Percentiles rank a stretch among this genome's conserved stretches.
These are phyloP conservation scores for Cotesia glomerata DNA, from an alignment of 1,140 invertebrate species.

Conservation along the genomic window DNA sequence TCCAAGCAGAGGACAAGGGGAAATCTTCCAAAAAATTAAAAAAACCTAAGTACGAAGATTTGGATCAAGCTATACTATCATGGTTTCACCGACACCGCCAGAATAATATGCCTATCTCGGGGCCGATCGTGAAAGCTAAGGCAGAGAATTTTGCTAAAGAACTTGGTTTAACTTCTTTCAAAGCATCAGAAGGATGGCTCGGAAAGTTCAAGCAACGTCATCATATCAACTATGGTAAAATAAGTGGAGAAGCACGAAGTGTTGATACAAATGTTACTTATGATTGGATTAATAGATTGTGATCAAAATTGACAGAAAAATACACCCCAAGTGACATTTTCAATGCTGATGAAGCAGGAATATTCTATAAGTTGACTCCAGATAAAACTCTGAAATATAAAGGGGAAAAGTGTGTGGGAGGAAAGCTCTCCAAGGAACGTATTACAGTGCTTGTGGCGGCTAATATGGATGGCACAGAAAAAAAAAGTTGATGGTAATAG, in stretches of 20 bases:
- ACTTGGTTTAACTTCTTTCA: conserved; percentile 28
- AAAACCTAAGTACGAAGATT: conserved; percentile 31
- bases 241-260: too few relatives aligned
- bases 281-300: too few relatives aligned
- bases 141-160: conserved; percentile 27
- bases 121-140: conserved; percentile 35
- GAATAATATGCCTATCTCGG: conserved; percentile 24
- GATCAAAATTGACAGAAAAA: too few relatives aligned
- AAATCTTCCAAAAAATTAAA: conserved; percentile 23
- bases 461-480: conserved; percentile 1
- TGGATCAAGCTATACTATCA: conserved; percentile 33
- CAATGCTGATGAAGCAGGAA: too few relatives aligned
- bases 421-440: neutral
- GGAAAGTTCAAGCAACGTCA: too few relatives aligned
- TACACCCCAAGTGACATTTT: too few relatives aligned
- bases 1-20: neutral
- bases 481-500: conserved; percentile 2
- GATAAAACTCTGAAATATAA: too few relatives aligned
- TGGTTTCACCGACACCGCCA: conserved; percentile 29
- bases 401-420: neutral
- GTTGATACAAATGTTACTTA: too few relatives aligned
- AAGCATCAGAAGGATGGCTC: conserved; percentile 16
- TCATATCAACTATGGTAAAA: too few relatives aligned
- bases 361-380: too few relatives aligned
- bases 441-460: neutral